Conservation (phyloP, 2,888 invertebrate species). For the Sylvicola fuscatus region DNA sequence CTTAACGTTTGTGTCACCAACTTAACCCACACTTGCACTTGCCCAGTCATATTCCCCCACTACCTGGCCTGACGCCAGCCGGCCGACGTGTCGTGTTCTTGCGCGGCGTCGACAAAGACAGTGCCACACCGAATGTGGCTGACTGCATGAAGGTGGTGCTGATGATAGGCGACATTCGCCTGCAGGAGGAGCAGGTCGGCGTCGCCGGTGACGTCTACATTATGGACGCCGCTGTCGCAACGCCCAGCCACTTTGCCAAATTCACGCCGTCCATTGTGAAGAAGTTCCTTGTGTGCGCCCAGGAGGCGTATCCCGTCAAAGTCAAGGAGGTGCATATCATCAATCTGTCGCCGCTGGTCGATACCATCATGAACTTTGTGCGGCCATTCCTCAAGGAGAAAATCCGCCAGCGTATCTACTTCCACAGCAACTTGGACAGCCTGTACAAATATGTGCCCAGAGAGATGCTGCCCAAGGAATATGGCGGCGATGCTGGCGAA, state of each 20-base stretch:
- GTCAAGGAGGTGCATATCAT: slow-evolving; percentile 72
- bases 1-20: neutral
- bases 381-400: slow-evolving; percentile 77
- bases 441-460: slow-evolving; percentile 60
- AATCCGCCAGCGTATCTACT: slow-evolving; percentile 60
- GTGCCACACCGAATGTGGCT: slow-evolving; percentile 46
- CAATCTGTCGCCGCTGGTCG: slow-evolving; percentile 63
- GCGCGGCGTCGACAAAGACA: slow-evolving; percentile 47
- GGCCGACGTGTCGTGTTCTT: slow-evolving; percentile 58
- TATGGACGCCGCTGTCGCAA: slow-evolving; percentile 57
- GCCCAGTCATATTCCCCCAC: slow-evolving; percentile 49
- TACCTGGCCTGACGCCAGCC: slow-evolving; percentile 62
- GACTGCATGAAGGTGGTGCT: slow-evolving; percentile 64
- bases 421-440: slow-evolving; percentile 53
- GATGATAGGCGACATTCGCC: slow-evolving; percentile 67
- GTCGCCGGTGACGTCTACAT: slow-evolving; percentile 73
- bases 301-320: slow-evolving; percentile 77
- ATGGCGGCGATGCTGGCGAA: slow-evolving; percentile 60
- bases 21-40: neutral
- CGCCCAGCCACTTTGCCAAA: slow-evolving; percentile 63
- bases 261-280: slow-evolving; percentile 64
- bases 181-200: slow-evolving; percentile 55
- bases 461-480: slow-evolving; percentile 62
- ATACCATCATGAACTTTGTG: slow-evolving; percentile 67
- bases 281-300: slow-evolving; percentile 47